phyloP scores from a whole-genome alignment of 2,888 invertebrate genomes.

The Platerodrilus igneus region DNA sequence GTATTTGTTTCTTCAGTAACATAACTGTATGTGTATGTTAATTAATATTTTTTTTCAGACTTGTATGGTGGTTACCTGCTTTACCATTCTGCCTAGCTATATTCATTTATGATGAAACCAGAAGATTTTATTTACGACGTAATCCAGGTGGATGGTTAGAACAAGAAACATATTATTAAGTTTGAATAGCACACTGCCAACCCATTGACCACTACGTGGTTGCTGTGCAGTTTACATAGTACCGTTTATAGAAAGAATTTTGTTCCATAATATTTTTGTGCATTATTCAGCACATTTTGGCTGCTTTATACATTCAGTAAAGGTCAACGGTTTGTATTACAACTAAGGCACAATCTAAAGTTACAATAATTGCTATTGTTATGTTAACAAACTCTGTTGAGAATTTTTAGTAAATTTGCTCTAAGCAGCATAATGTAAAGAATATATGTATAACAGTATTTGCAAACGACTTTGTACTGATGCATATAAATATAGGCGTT shows the following conservation, averaged over 20 bases:
- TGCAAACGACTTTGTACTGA: slow-evolving; percentile 12
- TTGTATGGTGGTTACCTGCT: slow-evolving; percentile 98
- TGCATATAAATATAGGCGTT: slow-evolving; percentile 14
- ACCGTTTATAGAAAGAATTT: slow-evolving; percentile 41
- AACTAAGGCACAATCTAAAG: slow-evolving; percentile 27
- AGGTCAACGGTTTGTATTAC: too few species aligned
- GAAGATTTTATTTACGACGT: slow-evolving; percentile 95
- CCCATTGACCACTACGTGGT: slow-evolving; percentile 26
- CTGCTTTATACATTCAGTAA: slow-evolving; percentile 32
- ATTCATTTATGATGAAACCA: slow-evolving; percentile 97
- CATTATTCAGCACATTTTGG: slow-evolving; percentile 33
- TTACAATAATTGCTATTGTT: slow-evolving; percentile 43
- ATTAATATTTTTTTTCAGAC: slow-evolving; percentile 57
- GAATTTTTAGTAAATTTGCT: slow-evolving; percentile 43
- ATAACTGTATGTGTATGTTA: too few species aligned
- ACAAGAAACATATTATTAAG: slow-evolving; percentile 97
- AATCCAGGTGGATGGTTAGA: slow-evolving; percentile 99
- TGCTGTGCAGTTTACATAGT: slow-evolving; percentile 32
- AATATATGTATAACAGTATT: slow-evolving; percentile 15
- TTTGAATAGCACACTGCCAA: slow-evolving; percentile 31
- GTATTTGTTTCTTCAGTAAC: neutral
- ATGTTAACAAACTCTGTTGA: slow-evolving; percentile 46
- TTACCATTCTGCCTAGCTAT: slow-evolving; percentile 97
- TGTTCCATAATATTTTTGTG: slow-evolving; percentile 32
- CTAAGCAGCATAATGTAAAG: slow-evolving; percentile 30